Evolutionary conservation across 2,113 vertebrate species (phyloP).

Genomic region (Terrapene triunguis): DNA sequence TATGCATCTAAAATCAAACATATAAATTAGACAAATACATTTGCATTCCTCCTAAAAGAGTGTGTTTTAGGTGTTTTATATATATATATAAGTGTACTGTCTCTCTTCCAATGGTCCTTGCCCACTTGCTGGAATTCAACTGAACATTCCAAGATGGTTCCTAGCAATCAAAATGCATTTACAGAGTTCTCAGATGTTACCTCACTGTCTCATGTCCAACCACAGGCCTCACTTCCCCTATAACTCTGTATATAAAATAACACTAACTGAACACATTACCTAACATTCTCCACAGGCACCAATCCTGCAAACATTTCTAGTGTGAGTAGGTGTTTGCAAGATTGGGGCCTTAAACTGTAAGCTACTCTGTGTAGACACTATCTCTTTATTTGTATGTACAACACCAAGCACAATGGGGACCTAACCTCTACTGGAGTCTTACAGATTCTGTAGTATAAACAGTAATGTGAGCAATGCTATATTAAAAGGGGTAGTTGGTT

Average conservation of each 20-base stretch:
- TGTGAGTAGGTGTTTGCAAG: not conserved
- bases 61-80: not conserved
- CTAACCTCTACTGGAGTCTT: too few species aligned
- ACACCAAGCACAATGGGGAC: too few species aligned
- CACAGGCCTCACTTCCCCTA: not conserved
- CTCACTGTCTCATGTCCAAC: not conserved
- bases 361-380: not conserved
- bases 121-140: not conserved
- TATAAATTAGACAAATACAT: slow-evolving; percentile 3
- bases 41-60: slow-evolving; percentile 2
- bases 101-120: not conserved
- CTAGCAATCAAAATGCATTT: not conserved
- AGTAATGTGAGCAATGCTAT: too few species aligned
- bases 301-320: not conserved
- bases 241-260: not conserved
- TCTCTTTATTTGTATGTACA: too few species aligned
- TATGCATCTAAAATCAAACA: not conserved
- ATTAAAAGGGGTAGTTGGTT: too few species aligned
- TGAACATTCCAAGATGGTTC: not conserved
- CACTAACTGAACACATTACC: not conserved
- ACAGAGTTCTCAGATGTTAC: not conserved
- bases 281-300: not conserved
- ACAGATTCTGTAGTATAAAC: too few species aligned
- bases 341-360: not conserved
- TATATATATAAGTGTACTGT: not conserved